Evolutionary conservation across 2,113 vertebrate genomes (phyloP).

Genomic region (Barnardius zonarius): DNA sequence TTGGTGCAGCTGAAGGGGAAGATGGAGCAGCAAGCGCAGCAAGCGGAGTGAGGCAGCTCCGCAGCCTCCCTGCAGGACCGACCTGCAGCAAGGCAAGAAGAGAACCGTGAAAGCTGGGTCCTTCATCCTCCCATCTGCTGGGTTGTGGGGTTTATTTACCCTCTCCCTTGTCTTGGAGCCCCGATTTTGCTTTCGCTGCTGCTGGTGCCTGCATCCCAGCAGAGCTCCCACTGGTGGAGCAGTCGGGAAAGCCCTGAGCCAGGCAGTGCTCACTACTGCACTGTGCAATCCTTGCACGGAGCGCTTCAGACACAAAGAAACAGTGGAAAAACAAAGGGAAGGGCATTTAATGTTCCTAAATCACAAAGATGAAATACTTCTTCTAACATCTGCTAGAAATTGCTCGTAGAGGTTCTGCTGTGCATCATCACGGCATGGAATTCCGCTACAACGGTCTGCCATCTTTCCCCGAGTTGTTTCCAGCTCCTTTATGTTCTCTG

Average conservation of each 20-base stretch:
- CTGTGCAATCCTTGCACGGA: background rate
- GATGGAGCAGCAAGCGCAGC: background rate
- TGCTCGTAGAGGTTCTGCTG: background rate
- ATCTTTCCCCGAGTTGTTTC: background rate
- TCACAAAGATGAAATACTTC: background rate
- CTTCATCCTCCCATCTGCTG: background rate
- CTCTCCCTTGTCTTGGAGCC: background rate
- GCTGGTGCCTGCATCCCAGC: background rate
- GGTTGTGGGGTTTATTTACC: background rate
- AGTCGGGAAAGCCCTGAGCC: fast-evolving
- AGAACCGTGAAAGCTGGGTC: background rate
- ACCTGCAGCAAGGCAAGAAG: background rate
- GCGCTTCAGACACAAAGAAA: background rate
- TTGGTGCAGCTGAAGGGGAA: background rate
- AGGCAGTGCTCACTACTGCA: fast-evolving
- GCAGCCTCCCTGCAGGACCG: background rate
- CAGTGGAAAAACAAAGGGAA: background rate
- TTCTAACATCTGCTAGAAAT: background rate
- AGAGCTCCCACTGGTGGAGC: background rate
- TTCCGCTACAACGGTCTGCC: background rate
- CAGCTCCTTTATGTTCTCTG: background rate
- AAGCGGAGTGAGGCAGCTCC: background rate
- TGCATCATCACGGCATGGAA: background rate
- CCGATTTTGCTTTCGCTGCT: background rate
- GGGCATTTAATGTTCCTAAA: background rate